phyloP scores from a whole-genome alignment of 2,888 invertebrate species.

The Xylota sylvarum region DNA sequence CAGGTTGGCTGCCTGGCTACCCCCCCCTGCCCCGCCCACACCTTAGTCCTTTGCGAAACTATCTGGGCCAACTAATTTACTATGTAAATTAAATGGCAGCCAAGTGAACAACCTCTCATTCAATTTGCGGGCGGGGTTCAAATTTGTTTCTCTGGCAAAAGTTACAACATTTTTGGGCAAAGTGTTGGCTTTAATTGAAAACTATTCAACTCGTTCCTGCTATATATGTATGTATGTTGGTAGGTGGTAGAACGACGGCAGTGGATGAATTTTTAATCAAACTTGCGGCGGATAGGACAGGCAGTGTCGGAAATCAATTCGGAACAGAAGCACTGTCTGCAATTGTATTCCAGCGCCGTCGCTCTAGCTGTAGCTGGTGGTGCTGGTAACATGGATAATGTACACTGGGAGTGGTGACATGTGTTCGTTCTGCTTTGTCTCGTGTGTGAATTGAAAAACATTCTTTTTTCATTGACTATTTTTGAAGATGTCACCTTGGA shows the following conservation, averaged over 20 bases:
- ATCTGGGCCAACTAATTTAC: conserved; percentile 82
- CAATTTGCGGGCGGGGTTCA: conserved; percentile 55
- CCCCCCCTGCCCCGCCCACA: background rate
- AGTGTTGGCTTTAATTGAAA: conserved; percentile 71
- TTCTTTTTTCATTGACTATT: conserved; percentile 9
- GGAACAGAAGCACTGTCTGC: conserved; percentile 9
- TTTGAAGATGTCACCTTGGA: conserved; percentile 1
- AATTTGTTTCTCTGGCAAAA: conserved; percentile 31
- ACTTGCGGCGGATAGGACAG: conserved; percentile 30
- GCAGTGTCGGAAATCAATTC: conserved; percentile 19
- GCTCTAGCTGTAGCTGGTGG: background rate
- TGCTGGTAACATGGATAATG: background rate
- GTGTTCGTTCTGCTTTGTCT: conserved; percentile 46
- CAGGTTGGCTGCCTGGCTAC: conserved; percentile 5
- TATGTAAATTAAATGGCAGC: conserved; percentile 83
- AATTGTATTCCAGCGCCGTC: conserved; percentile 11
- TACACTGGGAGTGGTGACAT: conserved; percentile 39
- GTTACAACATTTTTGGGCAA: conserved; percentile 44
- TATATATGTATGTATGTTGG: background rate
- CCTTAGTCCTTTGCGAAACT: conserved; percentile 35
- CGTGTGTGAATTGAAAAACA: conserved; percentile 43
- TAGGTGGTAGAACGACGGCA: background rate
- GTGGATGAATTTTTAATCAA: conserved; percentile 55
- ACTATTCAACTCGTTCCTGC: conserved; percentile 46
- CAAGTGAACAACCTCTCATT: conserved; percentile 81